Base-by-base conservation (phyloP, 2,888 invertebrate species). In the Furcula furcula region DNA sequence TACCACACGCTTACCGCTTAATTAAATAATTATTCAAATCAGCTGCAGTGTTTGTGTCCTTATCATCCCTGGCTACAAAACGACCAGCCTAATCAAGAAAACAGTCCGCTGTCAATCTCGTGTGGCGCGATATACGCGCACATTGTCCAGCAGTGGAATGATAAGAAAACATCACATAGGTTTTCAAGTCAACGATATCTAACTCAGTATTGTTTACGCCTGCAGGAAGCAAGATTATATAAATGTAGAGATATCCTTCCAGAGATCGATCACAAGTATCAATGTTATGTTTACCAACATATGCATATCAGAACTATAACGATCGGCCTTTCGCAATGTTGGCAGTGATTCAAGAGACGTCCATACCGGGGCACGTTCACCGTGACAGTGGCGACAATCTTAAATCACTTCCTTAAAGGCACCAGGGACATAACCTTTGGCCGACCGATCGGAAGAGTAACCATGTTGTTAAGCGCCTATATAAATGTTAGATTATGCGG, bases 401-500 rank as follows among this genome's bases (percentile, higher is more conserved):
- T 34, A 51, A 46, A 57, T 35, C 42, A 44, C 33, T 51, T 43
- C 46, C 41, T 46, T 44, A 29, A 21, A 29, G 29, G 33, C 45
- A 22, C 40, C 51, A 57, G 57, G 58, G 58, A 41, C 51, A 46
- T 19, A 18, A 27, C 47, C 48, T 55, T 51, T 46, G 58, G 48
- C 55, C 55, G 47, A 38, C 7, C 34, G 46, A 27, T 41, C 42
- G 40, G 44, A 44, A 46, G 43, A 33, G 49, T 46, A 48, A 56
- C 54, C 19, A 35, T 51, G 55, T 55, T 50, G 56, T 65, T 59
- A 64, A 37, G 44, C 45, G n/a, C 37, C 51, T 60, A 54, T 59
- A 54, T 52, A 60, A 59, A 58, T 49, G 36, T 48, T 54, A 61
- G 60, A 67, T 66, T 70, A 71, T 61, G 56, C 59, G 50, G 30